Conservation (phyloP, 1,140 invertebrate species). For the Trissolcus basalis region DNA sequence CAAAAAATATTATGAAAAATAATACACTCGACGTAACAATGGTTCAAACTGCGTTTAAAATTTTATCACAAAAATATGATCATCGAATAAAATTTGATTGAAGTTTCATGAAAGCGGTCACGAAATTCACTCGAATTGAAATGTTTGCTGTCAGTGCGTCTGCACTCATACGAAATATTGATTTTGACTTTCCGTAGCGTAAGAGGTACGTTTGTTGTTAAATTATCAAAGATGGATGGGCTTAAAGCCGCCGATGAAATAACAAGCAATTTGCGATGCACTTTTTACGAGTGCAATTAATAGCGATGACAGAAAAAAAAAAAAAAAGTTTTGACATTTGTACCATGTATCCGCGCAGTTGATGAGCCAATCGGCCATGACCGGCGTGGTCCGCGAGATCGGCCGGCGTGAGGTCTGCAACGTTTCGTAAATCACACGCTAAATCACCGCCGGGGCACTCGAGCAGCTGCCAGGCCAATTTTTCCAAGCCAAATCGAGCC, state of each 20-base stretch:
- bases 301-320: too few relatives aligned
- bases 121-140: not conserved
- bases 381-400: constrained; percentile 86
- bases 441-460: constrained; percentile 89
- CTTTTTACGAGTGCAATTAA: too few relatives aligned
- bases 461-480: constrained; percentile 86
- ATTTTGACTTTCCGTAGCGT: not conserved
- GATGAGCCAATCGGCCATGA: constrained; percentile 82
- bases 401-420: constrained; percentile 85
- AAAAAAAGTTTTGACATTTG: constrained; percentile 8
- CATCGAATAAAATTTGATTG: too few relatives aligned
- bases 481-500: constrained; percentile 88
- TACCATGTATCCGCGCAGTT: constrained; percentile 86
- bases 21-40: too few relatives aligned
- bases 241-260: too few relatives aligned
- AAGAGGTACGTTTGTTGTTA: constrained; percentile 2
- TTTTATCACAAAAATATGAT: not conserved
- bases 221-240: not conserved
- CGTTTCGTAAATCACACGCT: constrained; percentile 86
- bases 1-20: too few relatives aligned
- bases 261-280: too few relatives aligned
- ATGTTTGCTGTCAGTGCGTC: constrained; percentile 7
- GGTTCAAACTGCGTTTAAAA: not conserved
- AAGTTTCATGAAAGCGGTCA: too few relatives aligned
- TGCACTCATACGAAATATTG: constrained; percentile 4